Base-by-base conservation (phyloP, 1,140 invertebrate species). In the Wasmannia auropunctata region DNA sequence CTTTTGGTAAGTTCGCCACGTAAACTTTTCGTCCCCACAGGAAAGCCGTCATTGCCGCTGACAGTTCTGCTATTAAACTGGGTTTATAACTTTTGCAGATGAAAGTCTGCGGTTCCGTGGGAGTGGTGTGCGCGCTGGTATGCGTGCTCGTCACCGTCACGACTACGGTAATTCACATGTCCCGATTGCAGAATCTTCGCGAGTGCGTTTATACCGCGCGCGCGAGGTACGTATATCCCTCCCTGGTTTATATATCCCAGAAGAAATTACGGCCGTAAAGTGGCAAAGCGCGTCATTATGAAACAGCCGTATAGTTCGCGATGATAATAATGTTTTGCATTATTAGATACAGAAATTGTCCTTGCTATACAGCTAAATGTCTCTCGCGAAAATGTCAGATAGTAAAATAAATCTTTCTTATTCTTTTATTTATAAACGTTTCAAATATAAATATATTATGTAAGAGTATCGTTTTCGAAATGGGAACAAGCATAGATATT, bases 161-260 rank as follows among this genome's bases (percentile, higher is more conserved):
- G 2, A 99, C 98, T 0, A 98, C 98, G 0, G 98, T 98, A n/a
- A 97, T 98, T 79, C 98, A 99, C 93, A 98, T 99, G 98, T 98
- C 98, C 91, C 96, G 98, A 80, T 95, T 99, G 31, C 98, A 99
- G 94, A 98, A 97, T 0, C 94, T 98, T 28, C 96, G 97, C 86
- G 97, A 98, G 93, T 99, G 98, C 92, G 97, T 98, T 87, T 99
- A 98, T 93, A 98, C 97, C 0, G 92, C 88, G 28, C 92, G 91
- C 85, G 95, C 95, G 37, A 95, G 93, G 94, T 95, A 91, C 67
- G 74, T 69, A 80, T 76, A 4, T 22, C 34, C 10, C n/a, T n/a
- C 14, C 69, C 3, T 56, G 34, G 11, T 40, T 80, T 31, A 22
- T 54, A 40, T 22, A 72, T 72, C 34, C 46, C 37, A 22, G 25